These are phyloP conservation scores for Tanypteryx hageni DNA, from an alignment of 2,888 invertebrate species.

Conservation along the genomic window DNA sequence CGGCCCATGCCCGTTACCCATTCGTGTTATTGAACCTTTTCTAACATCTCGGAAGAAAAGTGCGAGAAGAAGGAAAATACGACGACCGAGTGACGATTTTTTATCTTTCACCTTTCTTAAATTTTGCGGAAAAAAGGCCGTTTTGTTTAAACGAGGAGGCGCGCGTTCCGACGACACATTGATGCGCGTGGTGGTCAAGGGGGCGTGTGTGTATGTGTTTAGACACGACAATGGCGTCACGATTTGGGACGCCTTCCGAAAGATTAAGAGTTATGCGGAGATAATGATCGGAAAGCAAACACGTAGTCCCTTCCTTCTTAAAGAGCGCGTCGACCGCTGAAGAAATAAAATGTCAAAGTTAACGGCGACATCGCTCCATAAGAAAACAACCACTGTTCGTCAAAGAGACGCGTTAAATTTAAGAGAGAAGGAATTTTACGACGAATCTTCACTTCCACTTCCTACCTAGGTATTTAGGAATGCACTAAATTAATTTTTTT, in stretches of 20 bases:
- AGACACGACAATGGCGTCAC: slow-evolving; percentile 41
- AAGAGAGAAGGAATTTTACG: too few species aligned
- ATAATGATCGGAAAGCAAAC: slow-evolving; percentile 32
- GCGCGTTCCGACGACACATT: background rate
- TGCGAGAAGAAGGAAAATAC: background rate
- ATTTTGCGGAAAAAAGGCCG: slow-evolving; percentile 28
- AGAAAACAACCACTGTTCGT: background rate
- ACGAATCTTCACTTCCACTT: too few species aligned
- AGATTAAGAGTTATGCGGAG: slow-evolving; percentile 41
- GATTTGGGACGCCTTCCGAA: slow-evolving; percentile 44
- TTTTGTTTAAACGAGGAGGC: slow-evolving; percentile 28
- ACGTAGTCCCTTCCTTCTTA: background rate
- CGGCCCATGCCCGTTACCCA: background rate
- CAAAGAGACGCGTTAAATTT: background rate
- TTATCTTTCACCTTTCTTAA: background rate
- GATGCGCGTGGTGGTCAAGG: background rate
- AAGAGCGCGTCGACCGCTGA: background rate
- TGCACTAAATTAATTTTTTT: too few species aligned
- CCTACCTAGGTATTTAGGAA: too few species aligned
- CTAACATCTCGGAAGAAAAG: background rate
- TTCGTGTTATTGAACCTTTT: slow-evolving; percentile 12
- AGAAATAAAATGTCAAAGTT: background rate
- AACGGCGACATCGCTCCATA: background rate
- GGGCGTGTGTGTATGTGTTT: background rate
- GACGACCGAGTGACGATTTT: too few species aligned